A percentile compares a stretch with the other conserved stretches of the same genome.
phyloP scores from a whole-genome alignment of 2,797 vertebrate species.

The Hoplostethus mediterraneus region DNA sequence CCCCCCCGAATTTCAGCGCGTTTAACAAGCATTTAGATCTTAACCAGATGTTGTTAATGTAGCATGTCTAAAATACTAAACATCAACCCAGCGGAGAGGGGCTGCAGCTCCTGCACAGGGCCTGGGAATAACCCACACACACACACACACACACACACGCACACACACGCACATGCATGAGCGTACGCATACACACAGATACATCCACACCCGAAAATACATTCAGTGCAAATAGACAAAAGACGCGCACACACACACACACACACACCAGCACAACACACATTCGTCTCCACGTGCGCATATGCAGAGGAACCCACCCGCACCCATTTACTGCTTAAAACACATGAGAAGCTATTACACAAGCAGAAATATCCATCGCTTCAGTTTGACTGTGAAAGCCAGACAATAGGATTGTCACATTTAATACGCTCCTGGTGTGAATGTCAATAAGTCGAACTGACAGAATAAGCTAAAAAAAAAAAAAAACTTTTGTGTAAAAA shows the following conservation, averaged over 20 bases:
- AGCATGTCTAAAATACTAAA: constrained; percentile 92
- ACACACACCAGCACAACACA: constrained; percentile 58
- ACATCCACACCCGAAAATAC: not conserved
- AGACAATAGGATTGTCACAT: constrained; percentile 78
- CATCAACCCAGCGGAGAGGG: constrained; percentile 84
- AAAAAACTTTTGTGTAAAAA: constrained; percentile 72
- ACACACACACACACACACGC: constrained; percentile 43
- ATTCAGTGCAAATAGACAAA: too few species aligned
- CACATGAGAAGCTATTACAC: constrained; percentile 64
- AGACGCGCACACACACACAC: constrained; percentile 50
- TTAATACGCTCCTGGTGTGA: constrained; percentile 77
- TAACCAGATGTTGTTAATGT: constrained; percentile 92
- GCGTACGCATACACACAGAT: constrained; percentile 25
- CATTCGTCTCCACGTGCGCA: constrained; percentile 61
- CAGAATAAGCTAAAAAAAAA: constrained; percentile 72
- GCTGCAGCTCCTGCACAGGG: constrained; percentile 82
- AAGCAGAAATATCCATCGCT: constrained; percentile 62
- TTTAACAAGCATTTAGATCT: constrained; percentile 92
- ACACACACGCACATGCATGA: constrained; percentile 35
- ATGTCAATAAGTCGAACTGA: constrained; percentile 82
- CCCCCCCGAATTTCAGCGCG: constrained; percentile 83
- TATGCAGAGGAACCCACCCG: constrained; percentile 47
- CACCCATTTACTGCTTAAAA: constrained; percentile 66
- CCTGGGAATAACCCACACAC: constrained; percentile 80
- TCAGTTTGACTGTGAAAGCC: constrained; percentile 60